Base-by-base conservation (phyloP, 2,888 invertebrate species). In the Brassicogethes aeneus region DNA sequence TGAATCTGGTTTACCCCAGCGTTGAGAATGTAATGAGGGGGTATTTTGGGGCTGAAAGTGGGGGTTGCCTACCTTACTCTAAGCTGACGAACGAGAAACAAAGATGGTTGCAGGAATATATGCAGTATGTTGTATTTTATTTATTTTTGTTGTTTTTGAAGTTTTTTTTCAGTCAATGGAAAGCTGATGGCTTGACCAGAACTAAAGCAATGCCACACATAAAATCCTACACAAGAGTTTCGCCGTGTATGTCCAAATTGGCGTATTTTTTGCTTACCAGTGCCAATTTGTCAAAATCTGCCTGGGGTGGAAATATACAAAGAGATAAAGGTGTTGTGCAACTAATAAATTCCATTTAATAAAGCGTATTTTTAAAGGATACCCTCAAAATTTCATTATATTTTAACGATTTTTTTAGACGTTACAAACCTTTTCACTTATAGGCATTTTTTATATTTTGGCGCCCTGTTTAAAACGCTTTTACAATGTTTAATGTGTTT, bases 231-330 rank as follows among this genome's bases (percentile, higher is more conserved):
- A 77, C 82, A 0, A 75, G 95, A 7, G 68, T 82, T 2, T 85
- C 85, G 0, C 80, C 82, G 0, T 80, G 83, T 59, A 63, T 70
- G 42, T 70, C 67, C n/a, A 68, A 71, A 51, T 73, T 85, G 2
- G 82, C 89, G 0, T 97, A 84, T 82, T 91, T 87, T 63, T 68
- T 90, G 0, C 70, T 96, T 1, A 94, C 94, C 0, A 95, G 95
- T 39, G 92, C 90, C 0, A 99, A 99, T 70, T 70, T 96, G 17
- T 97, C 96, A 8, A 96, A 95, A 71, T 92, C 96, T 1, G 97
- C 97, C 0, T 97, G 97, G 97, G 97, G 97, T 31, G 65, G 75
- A 5, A 79, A 78, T 47, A 78, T 75, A 45, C 76, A 74, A 32
- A 55, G 53, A 42, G 53, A 56, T 35, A 51, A 48, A 8, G 50